A percentile compares a stretch with the other conserved stretches of the same genome.
Evolutionary conservation across 1,140 invertebrate species (phyloP).

Genomic region (Stegodyphus dumicola): DNA sequence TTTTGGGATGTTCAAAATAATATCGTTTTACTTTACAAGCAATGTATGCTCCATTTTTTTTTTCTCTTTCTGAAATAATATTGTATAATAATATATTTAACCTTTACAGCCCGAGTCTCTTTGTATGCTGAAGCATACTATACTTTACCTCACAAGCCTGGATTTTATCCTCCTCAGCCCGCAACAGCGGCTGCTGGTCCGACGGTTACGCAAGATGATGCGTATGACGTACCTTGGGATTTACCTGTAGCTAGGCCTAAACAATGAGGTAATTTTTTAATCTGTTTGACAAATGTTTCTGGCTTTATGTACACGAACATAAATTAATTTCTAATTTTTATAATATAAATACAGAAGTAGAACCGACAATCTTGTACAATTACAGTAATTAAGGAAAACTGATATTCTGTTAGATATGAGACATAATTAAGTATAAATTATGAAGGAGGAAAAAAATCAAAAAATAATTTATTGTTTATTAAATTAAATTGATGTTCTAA

Average conservation of each 20-base stretch:
- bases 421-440: background rate
- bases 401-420: background rate
- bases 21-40: too few relatives aligned
- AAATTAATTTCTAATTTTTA: background rate
- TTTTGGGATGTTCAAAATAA: too few relatives aligned
- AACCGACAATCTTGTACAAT: background rate
- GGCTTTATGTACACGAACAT: background rate
- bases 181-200: background rate
- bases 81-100: too few relatives aligned
- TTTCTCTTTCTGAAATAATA: too few relatives aligned
- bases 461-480: too few relatives aligned
- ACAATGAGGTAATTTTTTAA: constrained; percentile 2
- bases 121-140: constrained; percentile 55
- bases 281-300: background rate
- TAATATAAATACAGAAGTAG: background rate
- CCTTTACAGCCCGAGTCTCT: constrained; percentile 46
- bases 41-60: too few relatives aligned
- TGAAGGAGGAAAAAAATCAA: too few relatives aligned
- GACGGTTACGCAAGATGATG: constrained; percentile 4
- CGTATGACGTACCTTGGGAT: constrained; percentile 54
- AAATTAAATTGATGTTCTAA: too few relatives aligned
- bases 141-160: constrained; percentile 37
- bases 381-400: background rate
- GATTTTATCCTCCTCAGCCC: constrained; percentile 17
- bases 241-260: constrained; percentile 30